These are phyloP conservation scores for Halichoeres trimaculatus DNA, from an alignment of 2,113 vertebrate genomes.

Conservation along the genomic window DNA sequence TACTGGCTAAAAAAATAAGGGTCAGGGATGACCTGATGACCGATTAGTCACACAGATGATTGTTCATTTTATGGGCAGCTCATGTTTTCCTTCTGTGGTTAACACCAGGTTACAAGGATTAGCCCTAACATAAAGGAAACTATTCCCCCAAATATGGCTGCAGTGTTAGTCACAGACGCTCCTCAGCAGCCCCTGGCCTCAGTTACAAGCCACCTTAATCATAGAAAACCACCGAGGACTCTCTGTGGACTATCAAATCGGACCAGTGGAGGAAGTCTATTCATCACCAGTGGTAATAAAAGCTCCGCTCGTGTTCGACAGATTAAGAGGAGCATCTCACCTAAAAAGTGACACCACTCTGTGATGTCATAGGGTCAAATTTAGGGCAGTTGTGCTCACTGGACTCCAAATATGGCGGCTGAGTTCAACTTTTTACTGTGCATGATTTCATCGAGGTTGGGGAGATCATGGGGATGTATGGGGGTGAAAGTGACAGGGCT, in stretches of 20 bases:
- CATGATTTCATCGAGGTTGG: constrained; percentile 58
- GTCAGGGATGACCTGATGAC: constrained; percentile 46
- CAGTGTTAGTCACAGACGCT: constrained; percentile 50
- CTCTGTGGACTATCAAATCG: constrained; percentile 45
- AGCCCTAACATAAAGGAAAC: constrained; percentile 45
- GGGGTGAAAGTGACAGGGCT: constrained; percentile 67
- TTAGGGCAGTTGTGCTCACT: constrained; percentile 82
- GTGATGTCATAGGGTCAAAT: constrained; percentile 72
- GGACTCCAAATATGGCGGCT: constrained; percentile 79
- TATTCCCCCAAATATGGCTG: constrained; percentile 37
- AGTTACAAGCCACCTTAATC: constrained; percentile 46
- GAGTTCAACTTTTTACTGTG: constrained; percentile 53
- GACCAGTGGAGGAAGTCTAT: constrained; percentile 43
- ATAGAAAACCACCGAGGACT: constrained; percentile 55
- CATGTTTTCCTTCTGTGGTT: constrained; percentile 42
- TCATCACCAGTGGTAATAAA: constrained; percentile 38
- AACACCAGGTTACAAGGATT: constrained; percentile 48
- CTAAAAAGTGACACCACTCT: constrained; percentile 49
- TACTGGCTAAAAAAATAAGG: constrained; percentile 39
- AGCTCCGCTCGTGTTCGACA: constrained; percentile 48
- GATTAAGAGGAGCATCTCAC: constrained; percentile 45
- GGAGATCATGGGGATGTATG: constrained; percentile 59
- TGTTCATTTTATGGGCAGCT: constrained; percentile 48
- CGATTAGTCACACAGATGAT: constrained; percentile 40
- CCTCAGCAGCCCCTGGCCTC: constrained; percentile 74